Evolutionary conservation across 2,113 vertebrate genomes (phyloP), one percentile per base, ranked within the genome.

Genomic region (Podocnemis expansa): DNA sequence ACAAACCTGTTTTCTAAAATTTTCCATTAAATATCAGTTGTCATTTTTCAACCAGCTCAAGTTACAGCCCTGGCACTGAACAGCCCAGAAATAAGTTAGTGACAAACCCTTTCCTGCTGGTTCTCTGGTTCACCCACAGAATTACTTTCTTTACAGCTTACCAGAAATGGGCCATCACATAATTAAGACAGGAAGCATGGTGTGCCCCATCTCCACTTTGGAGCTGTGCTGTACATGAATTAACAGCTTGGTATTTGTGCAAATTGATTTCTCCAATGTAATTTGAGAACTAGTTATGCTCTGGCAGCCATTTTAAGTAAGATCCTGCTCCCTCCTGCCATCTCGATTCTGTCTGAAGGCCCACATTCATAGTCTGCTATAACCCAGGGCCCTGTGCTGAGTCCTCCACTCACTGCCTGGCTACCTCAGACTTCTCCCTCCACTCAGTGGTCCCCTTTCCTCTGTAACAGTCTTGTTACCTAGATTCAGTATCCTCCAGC

Each of bases 161-260:
- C 9, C 38, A 73, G 70, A 73, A 96, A 93, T 96, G 97, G 88
- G 94, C 91, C 94, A 93, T 84, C 94, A 89, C 2, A 0, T 97
- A 96, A 97, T 97, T 97, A 96, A 89, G 93, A 97, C 10, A 94
- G 58, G 4, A 88, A 97, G 34, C 22, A 73, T 93, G 94, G 95
- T 88, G 93, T 97, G 96, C 96, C 95, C 91, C 93, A 96, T 94
- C 97, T 96, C 93, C 95, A 94, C 92, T 93, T 85, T 87, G 95
- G 96, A 95, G 85, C 84, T 94, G 97, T 96, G 96, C 95, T 93
- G 95, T 67, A 52, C 0, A 2, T 41, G 92, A 90, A 96, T 41
- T 5, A 10, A 21, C 88, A 55, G 89, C 75, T 93, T 97, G 90
- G 93, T 96, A 93, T 95, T 73, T 91, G 95, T 86, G 95, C 25